Evolutionary conservation across 2,797 vertebrate species (phyloP), one percentile per base, ranked within the genome.

Genomic region (Helostoma temminkii): DNA sequence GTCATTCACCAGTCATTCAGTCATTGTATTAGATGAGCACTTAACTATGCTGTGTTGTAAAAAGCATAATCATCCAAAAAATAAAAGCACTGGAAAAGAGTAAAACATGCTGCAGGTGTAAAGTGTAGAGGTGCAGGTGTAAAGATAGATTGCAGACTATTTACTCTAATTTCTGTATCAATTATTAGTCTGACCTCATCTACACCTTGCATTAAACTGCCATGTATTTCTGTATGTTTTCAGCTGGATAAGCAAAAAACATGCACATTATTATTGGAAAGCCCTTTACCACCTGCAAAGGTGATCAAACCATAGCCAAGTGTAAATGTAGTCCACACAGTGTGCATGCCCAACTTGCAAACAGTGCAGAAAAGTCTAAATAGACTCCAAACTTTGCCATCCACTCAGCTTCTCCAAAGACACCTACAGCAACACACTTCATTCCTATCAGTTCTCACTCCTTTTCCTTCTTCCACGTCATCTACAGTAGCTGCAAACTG

Each of bases 331-430:
- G 39, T 39, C 58, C 24, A 18, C 47, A 1, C 53, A 37, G 60
- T 24, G 30, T 55, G 64, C 9, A 21, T 25, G 53, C 45, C 9
- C 53, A 25, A 78, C 54, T 30, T 82, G 73, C 76, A 66, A 50
- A 71, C 71, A 5, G 68, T 43, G 74, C 78, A 76, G 49, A 76
- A 81, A 82, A 76, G 41, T 74, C 56, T 14, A 10, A 68, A 69
- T 55, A 71, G 37, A 2, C 60, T 56, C 25, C 24, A 37, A 49
- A 75, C 26, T 71, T 54, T 63, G 9, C 39, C 37, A 25, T 66
- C 55, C 53, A 24, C 42, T 66, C 63, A 57, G n/a, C 21, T 74
- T n/a, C 48, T 70, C 55, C 32, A 50, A 63, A 82, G 50, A 67
- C 75, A 66, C 73, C 63, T 24, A 16, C 28, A 32, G 30, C 0